Evolutionary conservation across 2,113 vertebrate genomes (phyloP).

Genomic region (Phoenicopterus ruber): DNA sequence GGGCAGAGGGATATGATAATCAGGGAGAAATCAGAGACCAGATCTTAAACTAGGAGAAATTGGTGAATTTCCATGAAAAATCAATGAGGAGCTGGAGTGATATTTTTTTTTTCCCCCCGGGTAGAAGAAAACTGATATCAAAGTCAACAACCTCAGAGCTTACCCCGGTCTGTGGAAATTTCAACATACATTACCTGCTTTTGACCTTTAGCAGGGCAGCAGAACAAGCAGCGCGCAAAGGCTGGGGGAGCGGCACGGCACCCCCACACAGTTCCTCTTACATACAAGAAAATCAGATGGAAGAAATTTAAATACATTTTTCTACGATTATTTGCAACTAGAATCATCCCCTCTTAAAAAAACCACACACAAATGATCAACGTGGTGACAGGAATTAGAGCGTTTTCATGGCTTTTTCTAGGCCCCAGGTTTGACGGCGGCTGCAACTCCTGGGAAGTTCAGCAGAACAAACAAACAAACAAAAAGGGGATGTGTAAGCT

Average conservation of each 20-base stretch:
- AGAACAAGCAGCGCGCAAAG: neutral
- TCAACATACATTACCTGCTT: constrained; percentile 20
- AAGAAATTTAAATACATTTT: neutral
- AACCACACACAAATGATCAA: rapidly evolving
- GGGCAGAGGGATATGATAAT: neutral
- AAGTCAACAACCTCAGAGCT: constrained; percentile 17
- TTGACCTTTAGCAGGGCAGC: constrained; percentile 2
- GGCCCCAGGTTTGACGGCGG: neutral
- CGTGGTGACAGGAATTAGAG: neutral
- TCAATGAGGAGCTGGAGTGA: neutral
- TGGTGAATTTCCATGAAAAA: constrained; percentile 43
- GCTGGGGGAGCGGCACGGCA: neutral
- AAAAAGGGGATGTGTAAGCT: neutral
- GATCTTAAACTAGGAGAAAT: neutral
- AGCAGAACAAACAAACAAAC: neutral
- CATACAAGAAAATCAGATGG: neutral
- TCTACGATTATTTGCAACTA: neutral
- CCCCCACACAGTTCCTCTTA: neutral
- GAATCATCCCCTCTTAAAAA: neutral
- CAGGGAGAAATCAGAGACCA: constrained; percentile 11
- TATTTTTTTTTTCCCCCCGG: rapidly evolving
- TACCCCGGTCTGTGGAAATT: neutral
- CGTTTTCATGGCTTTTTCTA: neutral
- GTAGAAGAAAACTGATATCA: constrained; percentile 39
- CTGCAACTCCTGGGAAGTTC: neutral